A percentile compares a stretch with the other conserved stretches of the same genome.
Evolutionary conservation across 2,797 vertebrate genomes (phyloP).

Genomic region (Spea hammondii): DNA sequence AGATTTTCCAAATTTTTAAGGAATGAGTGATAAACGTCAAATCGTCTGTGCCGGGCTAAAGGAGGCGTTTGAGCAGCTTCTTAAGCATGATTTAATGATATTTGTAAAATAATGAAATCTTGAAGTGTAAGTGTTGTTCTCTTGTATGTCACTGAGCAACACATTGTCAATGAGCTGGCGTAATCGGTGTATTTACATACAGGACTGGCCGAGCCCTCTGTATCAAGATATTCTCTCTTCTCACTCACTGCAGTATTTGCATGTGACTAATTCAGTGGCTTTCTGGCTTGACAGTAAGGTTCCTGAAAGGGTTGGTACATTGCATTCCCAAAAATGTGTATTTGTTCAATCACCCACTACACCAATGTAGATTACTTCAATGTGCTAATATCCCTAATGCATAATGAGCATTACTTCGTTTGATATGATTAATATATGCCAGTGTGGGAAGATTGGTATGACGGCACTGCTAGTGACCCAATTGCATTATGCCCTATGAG

Average conservation of each 20-base stretch:
- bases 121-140: neutral
- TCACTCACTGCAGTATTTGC: neutral
- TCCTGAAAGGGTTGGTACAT: constrained; percentile 27
- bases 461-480: too few relatives aligned
- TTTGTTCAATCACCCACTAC: constrained; percentile 1
- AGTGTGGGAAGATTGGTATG: too few relatives aligned
- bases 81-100: too few relatives aligned
- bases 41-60: too few relatives aligned
- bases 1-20: too few relatives aligned
- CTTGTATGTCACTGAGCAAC: neutral
- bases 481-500: neutral
- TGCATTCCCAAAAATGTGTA: constrained; percentile 17
- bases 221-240: neutral
- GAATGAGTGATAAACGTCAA: too few relatives aligned
- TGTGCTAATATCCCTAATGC: too few relatives aligned
- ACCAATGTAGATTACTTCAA: neutral
- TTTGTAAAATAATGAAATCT: too few relatives aligned
- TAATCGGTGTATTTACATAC: neutral
- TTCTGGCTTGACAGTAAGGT: constrained; percentile 15
- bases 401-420: too few relatives aligned
- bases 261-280: constrained; percentile 16
- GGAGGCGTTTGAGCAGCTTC: too few relatives aligned
- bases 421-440: too few relatives aligned
- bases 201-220: neutral
- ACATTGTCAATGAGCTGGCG: neutral